Evolutionary conservation across 2,797 vertebrate genomes (phyloP), one percentile per base, ranked within the genome.

Genomic region (Rhabdomys pumilio): DNA sequence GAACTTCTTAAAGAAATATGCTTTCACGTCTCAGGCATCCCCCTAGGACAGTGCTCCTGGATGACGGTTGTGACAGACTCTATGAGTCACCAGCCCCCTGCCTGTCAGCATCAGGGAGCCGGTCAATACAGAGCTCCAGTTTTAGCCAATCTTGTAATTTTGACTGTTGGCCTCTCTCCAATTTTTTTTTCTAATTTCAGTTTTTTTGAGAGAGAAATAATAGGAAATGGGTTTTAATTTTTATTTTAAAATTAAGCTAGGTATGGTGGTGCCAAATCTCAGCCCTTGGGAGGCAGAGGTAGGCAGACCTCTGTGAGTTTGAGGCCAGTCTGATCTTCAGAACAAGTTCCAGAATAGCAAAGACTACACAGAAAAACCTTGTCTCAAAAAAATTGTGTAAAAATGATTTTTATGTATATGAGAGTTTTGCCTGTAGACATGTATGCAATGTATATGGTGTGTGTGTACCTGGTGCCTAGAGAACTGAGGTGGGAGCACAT

Each of bases 1-100:
- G 89, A 91, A 47, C 72, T 95, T 89, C 67, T 81, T 82, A 69
- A 87, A 92, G 93, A 82, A 92, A 93, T n/a, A 77, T 41, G 81
- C 50, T 67, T 38, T 15, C 50, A 26, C 0, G 9, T 82, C 89
- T 94, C 80, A 95, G 72, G 38, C 47, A 44, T 53, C 55, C 57
- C 90, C 24, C 38, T 31, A 38, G 79, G 50, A 80, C 29, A 44
- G 87, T 47, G 57, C 75, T 90, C 63, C 65, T 80, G 0, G 14
- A 1, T 86, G 89, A 73, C 53, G 65, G 53, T n/a, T 87, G 76
- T 26, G 88, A 93, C 76, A 94, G 93, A 81, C 44, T 38, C 41
- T 65, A 19, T 87, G 92, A 83, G 75, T 80, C 73, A 61, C 34
- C 50, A 57, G 47, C 38, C 15, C 26, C 11, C 44, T 20, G n/a